Conservation (phyloP, 2,888 invertebrate species). For the Maniola hyperantus region DNA sequence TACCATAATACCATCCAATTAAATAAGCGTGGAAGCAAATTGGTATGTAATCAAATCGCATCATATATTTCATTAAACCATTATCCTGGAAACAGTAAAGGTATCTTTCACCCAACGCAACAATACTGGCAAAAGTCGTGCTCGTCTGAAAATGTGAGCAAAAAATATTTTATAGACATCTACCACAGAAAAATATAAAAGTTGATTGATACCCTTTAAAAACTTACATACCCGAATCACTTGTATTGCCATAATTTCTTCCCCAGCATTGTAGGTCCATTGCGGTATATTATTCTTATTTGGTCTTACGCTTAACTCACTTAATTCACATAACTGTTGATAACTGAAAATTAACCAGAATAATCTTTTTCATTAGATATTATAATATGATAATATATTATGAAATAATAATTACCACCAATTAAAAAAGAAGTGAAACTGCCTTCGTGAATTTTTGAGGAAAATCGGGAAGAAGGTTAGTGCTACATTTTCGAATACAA, state of each 20-base stretch:
- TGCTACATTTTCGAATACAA: too few species aligned
- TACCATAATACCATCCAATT: slow-evolving; percentile 87
- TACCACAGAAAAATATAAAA: background rate
- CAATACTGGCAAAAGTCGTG: slow-evolving; percentile 84
- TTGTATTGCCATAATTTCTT: slow-evolving; percentile 85
- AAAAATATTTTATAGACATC: background rate
- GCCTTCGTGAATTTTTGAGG: too few species aligned
- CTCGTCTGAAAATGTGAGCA: slow-evolving; percentile 73
- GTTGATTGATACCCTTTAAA: background rate
- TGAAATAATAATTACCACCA: too few species aligned
- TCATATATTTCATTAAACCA: slow-evolving; percentile 91
- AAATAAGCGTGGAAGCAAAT: slow-evolving; percentile 88
- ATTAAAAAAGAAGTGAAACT: too few species aligned
- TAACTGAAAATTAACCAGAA: slow-evolving; percentile 79
- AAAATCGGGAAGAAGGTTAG: too few species aligned
- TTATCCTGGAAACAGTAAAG: slow-evolving; percentile 90
- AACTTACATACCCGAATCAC: slow-evolving; percentile 77
- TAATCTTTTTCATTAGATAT: too few species aligned
- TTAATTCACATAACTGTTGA: slow-evolving; percentile 88
- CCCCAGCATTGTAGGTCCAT: slow-evolving; percentile 93
- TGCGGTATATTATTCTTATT: slow-evolving; percentile 86
- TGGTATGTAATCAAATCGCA: slow-evolving; percentile 92
- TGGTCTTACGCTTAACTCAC: slow-evolving; percentile 82
- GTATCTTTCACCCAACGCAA: slow-evolving; percentile 93
- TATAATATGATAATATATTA: too few species aligned